These are phyloP conservation scores for Dasypolia templi DNA, from an alignment of 2,888 invertebrate genomes.

Conservation along the genomic window DNA sequence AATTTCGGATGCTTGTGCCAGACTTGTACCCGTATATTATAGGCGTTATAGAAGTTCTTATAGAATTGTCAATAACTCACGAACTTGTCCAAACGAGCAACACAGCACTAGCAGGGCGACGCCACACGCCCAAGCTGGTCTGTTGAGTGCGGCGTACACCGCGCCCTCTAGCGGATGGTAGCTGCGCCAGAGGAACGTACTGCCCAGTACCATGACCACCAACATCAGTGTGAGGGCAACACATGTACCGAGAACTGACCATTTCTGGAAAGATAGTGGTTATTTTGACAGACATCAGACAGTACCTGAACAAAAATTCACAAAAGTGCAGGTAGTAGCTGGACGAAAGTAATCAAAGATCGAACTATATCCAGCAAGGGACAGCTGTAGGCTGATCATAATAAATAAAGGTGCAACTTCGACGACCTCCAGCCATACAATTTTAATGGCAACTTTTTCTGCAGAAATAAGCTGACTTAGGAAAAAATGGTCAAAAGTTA, in stretches of 20 bases:
- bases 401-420: not conserved
- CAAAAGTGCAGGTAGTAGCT: not conserved
- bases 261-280: conserved; percentile 78
- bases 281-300: not conserved
- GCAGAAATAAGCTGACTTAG: too few relatives aligned
- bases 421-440: too few relatives aligned
- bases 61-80: conserved; percentile 66
- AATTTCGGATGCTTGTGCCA: too few relatives aligned
- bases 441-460: not conserved
- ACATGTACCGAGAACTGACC: conserved; percentile 82
- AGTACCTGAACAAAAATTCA: not conserved
- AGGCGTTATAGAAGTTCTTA: not conserved
- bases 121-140: conserved; percentile 90
- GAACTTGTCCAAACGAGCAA: conserved; percentile 89
- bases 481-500: not conserved
- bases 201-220: conserved; percentile 85
- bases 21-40: too few relatives aligned
- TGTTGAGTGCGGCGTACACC: conserved; percentile 90
- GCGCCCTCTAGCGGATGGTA: conserved; percentile 89
- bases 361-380: not conserved
- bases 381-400: not conserved
- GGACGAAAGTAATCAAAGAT: too few relatives aligned
- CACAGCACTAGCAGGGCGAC: conserved; percentile 86
- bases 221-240: conserved; percentile 85
- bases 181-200: conserved; percentile 87